Conservation (phyloP, 2,888 invertebrate genomes). For the Ptychoptera albimana region DNA sequence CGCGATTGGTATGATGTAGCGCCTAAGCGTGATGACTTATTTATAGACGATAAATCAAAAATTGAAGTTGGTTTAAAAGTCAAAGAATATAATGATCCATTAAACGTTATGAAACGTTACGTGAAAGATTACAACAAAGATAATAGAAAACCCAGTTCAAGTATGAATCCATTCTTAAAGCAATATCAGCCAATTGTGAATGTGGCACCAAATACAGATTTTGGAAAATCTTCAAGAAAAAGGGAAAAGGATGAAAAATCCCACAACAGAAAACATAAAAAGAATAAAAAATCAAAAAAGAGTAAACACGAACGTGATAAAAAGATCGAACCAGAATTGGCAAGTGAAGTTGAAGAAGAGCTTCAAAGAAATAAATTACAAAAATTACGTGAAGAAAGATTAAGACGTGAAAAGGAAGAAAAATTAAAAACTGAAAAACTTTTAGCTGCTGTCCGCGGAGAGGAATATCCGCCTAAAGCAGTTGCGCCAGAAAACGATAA, state of each 20-base stretch:
- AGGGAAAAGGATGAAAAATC: slow-evolving; percentile 15
- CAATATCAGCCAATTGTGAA: slow-evolving; percentile 9
- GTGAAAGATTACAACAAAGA: slow-evolving; percentile 17
- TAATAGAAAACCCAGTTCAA: not conserved
- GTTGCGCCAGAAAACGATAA: slow-evolving; percentile 12
- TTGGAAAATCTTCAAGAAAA: not conserved
- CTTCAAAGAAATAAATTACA: slow-evolving; percentile 23
- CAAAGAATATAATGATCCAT: slow-evolving; percentile 56
- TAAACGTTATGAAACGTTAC: slow-evolving; percentile 47
- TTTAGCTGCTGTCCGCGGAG: slow-evolving; percentile 50
- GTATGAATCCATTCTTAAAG: not conserved
- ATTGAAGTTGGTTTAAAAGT: slow-evolving; percentile 48
- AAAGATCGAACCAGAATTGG: slow-evolving; percentile 11
- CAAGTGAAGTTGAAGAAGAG: slow-evolving; percentile 15
- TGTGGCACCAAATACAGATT: slow-evolving; percentile 17
- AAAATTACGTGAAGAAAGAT: slow-evolving; percentile 57
- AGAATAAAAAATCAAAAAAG: slow-evolving; percentile 6
- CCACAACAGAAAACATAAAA: slow-evolving; percentile 22
- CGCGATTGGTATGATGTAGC: slow-evolving; percentile 77
- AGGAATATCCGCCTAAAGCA: slow-evolving; percentile 18
- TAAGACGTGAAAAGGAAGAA: slow-evolving; percentile 70
- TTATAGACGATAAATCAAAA: slow-evolving; percentile 29
- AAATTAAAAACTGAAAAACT: slow-evolving; percentile 51
- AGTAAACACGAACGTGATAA: slow-evolving; percentile 1
- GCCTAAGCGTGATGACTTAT: slow-evolving; percentile 36